Base-by-base conservation (phyloP, 1,140 invertebrate genomes). In the Zaprionus taronus region DNA sequence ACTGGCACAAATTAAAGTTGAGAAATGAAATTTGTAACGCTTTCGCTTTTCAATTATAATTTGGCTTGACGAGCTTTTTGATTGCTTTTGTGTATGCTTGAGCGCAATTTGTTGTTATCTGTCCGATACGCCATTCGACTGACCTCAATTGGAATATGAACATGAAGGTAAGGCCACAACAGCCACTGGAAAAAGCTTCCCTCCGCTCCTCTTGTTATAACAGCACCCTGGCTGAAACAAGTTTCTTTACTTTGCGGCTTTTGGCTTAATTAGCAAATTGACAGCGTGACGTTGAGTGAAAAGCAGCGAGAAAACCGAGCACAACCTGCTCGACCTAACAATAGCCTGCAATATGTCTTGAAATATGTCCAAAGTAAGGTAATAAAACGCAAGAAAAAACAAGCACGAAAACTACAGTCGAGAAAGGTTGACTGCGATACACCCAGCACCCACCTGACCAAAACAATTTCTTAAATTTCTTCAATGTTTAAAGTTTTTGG, bases 21-120 rank as follows among this genome's bases (percentile, higher is more conserved):
- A 60, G 72, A 73, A 77, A 80, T 80, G 47, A 73, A 73, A 80
- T 80, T 80, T 77, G 75, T 69, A 73, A 77, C 78, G 70, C 78
- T 80, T 80, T 80, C 78, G 70, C 75, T 77, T 66, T 80, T 80
- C 75, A 80, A 80, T 80, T 78, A 74, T 64, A 77, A 70, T 77
- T 77, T 69, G 24, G 61, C 75, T 61, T 77, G 74, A 77, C 75
- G 75, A 79, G 63, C 69, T 66, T 77, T 80, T 69, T 80, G 78
- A 77, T 80, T 80, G 78, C 78, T 80, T 78, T 78, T 65, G 49
- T 70, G 70, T 78, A 66, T 70, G 78, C 70, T 58, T 70, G 76
- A 78, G 71, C 77, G 75, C 38, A 66, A 70, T 74, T 80, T 74
- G 75, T 38, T 74, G 78, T 73, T 78, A 66, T 80, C 69, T 73